Evolutionary conservation across 2,113 vertebrate species (phyloP).

Genomic region (Ammospiza nelsoni): DNA sequence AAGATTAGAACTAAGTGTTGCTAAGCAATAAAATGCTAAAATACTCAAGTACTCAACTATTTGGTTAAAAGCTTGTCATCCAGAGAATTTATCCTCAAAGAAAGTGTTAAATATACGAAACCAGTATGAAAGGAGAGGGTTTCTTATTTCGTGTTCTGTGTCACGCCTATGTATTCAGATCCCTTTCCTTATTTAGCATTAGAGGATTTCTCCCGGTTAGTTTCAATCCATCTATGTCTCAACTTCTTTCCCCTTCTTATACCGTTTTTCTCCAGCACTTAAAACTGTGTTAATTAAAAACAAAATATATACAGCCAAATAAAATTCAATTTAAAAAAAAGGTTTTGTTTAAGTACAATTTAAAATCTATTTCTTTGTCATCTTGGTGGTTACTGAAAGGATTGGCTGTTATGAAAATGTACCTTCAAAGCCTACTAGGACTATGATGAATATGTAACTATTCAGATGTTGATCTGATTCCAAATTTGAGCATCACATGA

Average conservation of each 20-base stretch:
- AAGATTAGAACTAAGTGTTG: not conserved
- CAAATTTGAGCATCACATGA: not conserved
- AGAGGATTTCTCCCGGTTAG: not conserved
- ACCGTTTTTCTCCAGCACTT: not conserved
- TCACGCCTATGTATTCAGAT: not conserved
- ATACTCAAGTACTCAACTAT: not conserved
- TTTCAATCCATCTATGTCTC: not conserved
- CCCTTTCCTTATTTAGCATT: not conserved
- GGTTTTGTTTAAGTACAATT: not conserved
- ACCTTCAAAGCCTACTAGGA: not conserved
- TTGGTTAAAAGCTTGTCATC: not conserved
- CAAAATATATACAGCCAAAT: not conserved
- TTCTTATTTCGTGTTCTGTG: not conserved
- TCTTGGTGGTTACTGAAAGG: not conserved
- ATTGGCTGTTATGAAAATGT: not conserved
- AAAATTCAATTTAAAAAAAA: not conserved
- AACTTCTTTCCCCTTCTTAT: not conserved
- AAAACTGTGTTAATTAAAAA: not conserved
- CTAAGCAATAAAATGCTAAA: slow-evolving; percentile 5
- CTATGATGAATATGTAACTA: not conserved
- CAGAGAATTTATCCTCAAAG: not conserved
- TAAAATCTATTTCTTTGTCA: not conserved
- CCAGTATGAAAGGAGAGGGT: not conserved
- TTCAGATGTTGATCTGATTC: not conserved
- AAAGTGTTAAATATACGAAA: not conserved